A percentile compares a stretch with the other conserved stretches of the same genome.
Conservation (phyloP, 2,797 vertebrate species). For the Eospalax fontanierii region DNA sequence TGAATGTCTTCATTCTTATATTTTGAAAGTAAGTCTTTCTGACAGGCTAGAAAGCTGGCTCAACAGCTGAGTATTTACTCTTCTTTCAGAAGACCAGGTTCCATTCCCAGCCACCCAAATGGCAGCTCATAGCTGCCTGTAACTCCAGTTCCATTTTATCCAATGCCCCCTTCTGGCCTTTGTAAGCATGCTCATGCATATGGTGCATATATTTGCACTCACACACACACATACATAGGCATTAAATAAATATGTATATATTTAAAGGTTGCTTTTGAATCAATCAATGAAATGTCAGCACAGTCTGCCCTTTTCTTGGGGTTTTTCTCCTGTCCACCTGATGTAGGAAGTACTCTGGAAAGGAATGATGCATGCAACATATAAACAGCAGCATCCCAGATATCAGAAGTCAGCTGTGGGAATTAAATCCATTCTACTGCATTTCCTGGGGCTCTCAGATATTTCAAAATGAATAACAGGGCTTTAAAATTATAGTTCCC, state of each 20-base stretch:
- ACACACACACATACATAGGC: too few relatives aligned
- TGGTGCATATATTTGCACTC: too few relatives aligned
- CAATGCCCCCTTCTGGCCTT: too few relatives aligned
- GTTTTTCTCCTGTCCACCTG: background rate
- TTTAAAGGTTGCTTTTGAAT: background rate
- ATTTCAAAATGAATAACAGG: background rate
- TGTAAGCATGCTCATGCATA: too few relatives aligned
- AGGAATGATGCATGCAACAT: background rate
- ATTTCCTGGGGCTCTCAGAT: background rate
- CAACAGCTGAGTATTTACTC: too few relatives aligned
- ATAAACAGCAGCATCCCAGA: background rate
- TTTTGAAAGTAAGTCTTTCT: background rate
- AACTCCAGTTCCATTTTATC: too few relatives aligned
- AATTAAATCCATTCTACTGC: background rate
- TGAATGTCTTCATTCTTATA: background rate
- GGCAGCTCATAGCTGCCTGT: too few relatives aligned
- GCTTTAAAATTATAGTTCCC: background rate
- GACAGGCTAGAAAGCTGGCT: too few relatives aligned
- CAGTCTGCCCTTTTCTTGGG: background rate
- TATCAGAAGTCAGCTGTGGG: background rate
- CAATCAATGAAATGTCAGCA: background rate
- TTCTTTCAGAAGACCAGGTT: too few relatives aligned
- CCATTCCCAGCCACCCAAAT: too few relatives aligned
- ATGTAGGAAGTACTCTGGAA: background rate
- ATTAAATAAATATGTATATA: too few relatives aligned